Evolutionary conservation across 2,797 vertebrate species (phyloP), one percentile per base, ranked within the genome.

Genomic region (Lepilemur septentrionalis): DNA sequence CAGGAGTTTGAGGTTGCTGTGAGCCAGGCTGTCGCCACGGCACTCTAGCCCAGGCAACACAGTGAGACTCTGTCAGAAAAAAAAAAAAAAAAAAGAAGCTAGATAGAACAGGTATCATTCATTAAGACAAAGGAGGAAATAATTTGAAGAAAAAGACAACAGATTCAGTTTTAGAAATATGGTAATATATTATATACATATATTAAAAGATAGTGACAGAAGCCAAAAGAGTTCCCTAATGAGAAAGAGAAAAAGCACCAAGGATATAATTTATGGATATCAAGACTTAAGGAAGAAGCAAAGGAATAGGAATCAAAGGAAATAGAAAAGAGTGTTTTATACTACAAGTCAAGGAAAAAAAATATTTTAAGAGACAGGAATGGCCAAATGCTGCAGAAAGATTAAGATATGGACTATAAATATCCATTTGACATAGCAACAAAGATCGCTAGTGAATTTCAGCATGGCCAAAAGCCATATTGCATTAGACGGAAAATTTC

Each of bases 351-450:
- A 80, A 92, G 38, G 28, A 89, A 93, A 93, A 4, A 93, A 80
- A 52, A n/a, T 78, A 73, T 82, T 89, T 92, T 76, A 85, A 94
- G 22, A 78, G 25, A 89, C 75, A 2, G n/a, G 22, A 95, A 84
- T 59, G 61, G 38, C 5, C 63, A 86, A 86, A 82, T 65, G 65
- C 41, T 84, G 1, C 12, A 84, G 72, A 75, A 92, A 61, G 43
- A 88, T 65, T 88, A 89, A 86, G 80, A 82, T 43, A 80, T 17
- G 15, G 4, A 41, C 25, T 63, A n/a, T 89, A 90, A 95, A 88
- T 67, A 94, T 10, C 63, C 30, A 80, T 52, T 78, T 84, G 38
- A 87, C 46, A 90, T 1, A 70, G 48, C 35, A 89, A 63, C 57
- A 93, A 86, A 84, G 30, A 81, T 75, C 1, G 4, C n/a, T 93